A percentile compares a stretch with the other conserved stretches of the same genome.
Evolutionary conservation across 2,888 invertebrate species (phyloP).

Genomic region (Pollenia angustigena): DNA sequence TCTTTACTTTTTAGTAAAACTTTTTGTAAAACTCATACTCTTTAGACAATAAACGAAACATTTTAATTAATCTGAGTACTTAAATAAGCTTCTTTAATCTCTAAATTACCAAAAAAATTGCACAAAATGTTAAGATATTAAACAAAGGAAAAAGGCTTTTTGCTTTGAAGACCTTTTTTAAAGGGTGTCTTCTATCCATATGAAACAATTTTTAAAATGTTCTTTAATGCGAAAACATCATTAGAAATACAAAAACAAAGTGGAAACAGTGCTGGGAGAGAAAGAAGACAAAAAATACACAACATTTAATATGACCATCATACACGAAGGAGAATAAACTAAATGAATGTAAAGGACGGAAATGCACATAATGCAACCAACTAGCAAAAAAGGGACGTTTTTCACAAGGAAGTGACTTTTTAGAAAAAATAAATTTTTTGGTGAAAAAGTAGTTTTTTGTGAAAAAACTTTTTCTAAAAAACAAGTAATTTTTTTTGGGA

Average conservation of each 20-base stretch:
- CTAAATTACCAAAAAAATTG: conserved; percentile 66
- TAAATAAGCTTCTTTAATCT: conserved; percentile 68
- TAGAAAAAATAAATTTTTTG: no score
- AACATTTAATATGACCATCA: conserved; percentile 48
- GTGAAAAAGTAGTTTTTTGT: no score
- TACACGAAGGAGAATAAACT: not conserved
- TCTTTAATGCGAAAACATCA: conserved; percentile 25
- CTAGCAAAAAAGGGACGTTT: not conserved
- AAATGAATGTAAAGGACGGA: not conserved
- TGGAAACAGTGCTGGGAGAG: not conserved
- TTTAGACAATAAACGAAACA: not conserved
- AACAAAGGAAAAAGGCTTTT: conserved; percentile 69
- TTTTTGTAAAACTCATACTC: not conserved
- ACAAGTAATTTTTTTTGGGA: no score
- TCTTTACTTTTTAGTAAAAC: not conserved
- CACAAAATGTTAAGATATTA: conserved; percentile 63
- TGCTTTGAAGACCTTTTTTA: conserved; percentile 11
- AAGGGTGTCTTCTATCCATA: not conserved
- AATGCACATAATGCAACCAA: conserved; percentile 60
- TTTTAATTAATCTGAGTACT: conserved; percentile 74
- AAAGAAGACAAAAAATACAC: conserved; percentile 15
- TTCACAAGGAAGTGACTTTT: not conserved
- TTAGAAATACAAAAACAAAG: conserved; percentile 14
- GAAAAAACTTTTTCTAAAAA: no score
- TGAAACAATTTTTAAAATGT: not conserved